Conservation (phyloP, 2,113 vertebrate species). For the Lota lota region DNA sequence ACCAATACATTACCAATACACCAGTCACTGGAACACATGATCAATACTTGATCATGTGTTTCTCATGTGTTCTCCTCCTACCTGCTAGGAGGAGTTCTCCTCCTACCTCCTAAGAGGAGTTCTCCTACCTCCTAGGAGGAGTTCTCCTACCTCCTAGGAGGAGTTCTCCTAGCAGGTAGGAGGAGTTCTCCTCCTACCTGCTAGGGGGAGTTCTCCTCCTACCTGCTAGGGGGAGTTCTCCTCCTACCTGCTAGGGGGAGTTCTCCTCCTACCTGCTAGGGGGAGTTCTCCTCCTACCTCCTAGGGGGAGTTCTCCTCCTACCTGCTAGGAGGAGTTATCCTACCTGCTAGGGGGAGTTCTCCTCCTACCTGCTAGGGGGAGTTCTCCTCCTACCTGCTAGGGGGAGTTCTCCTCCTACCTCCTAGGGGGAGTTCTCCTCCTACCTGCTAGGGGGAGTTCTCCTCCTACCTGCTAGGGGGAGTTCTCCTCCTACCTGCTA, state of each 20-base stretch:
- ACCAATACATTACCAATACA: constrained; percentile 8
- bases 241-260: constrained; percentile 85
- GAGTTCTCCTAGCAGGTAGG: too few species aligned
- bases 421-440: too few species aligned
- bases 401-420: constrained; percentile 90
- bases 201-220: constrained; percentile 89
- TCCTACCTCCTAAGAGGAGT: too few species aligned
- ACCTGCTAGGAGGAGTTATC: neutral
- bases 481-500: constrained; percentile 82
- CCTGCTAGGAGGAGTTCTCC: constrained; percentile 90
- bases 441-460: constrained; percentile 88
- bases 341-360: constrained; percentile 88
- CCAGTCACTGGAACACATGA: neutral
- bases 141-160: constrained; percentile 89
- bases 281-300: constrained; percentile 81
- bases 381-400: constrained; percentile 82
- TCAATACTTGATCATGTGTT: neutral
- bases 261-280: too few species aligned
- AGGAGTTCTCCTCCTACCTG: constrained; percentile 81
- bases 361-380: too few species aligned
- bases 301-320: constrained; percentile 89
- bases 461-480: too few species aligned
- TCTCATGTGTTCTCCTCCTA: too few species aligned
- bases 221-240: too few species aligned
- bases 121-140: constrained; percentile 84